Percentiles rank a stretch among this genome's conserved stretches.
These are phyloP conservation scores for Condylostylus longicornis DNA, from an alignment of 1,140 invertebrate species.

Conservation along the genomic window DNA sequence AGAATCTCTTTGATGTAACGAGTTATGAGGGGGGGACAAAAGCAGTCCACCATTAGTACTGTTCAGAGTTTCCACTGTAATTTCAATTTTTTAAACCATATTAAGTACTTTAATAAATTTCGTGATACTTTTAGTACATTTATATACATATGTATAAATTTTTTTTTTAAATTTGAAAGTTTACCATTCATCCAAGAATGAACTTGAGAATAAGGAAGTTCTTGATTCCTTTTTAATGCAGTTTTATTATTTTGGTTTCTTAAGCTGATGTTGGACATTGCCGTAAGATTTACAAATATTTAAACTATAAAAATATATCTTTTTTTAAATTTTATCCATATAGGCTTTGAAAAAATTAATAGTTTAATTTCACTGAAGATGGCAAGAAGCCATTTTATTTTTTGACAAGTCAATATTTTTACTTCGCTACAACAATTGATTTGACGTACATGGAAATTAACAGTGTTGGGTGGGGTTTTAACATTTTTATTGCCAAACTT, in stretches of 20 bases:
- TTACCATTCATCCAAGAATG: slow-evolving; percentile 74
- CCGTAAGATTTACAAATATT: no score
- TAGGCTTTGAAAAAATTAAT: no score
- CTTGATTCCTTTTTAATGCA: slow-evolving; percentile 24
- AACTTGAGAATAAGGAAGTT: slow-evolving; percentile 56
- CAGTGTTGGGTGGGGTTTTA: no score
- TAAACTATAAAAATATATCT: no score
- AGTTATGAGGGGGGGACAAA: slow-evolving; percentile 40
- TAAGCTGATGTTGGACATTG: slow-evolving; percentile 61
- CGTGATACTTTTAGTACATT: slow-evolving; percentile 3
- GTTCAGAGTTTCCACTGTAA: slow-evolving; percentile 47
- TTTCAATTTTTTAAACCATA: neutral
- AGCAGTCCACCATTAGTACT: slow-evolving; percentile 43
- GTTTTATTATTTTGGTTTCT: slow-evolving; percentile 46
- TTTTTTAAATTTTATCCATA: no score
- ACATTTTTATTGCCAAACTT: no score
- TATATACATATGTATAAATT: no score
- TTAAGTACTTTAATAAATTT: neutral
- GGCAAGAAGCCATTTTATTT: neutral
- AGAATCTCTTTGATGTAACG: slow-evolving; percentile 31
- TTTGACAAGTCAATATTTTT: no score
- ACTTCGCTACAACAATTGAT: no score
- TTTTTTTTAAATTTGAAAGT: no score
- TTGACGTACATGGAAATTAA: no score
- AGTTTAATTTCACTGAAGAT: no score